A percentile compares a stretch with the other conserved stretches of the same genome.
Conservation (phyloP, 2,888 invertebrate species). For the Ormyrus nitidulus region DNA sequence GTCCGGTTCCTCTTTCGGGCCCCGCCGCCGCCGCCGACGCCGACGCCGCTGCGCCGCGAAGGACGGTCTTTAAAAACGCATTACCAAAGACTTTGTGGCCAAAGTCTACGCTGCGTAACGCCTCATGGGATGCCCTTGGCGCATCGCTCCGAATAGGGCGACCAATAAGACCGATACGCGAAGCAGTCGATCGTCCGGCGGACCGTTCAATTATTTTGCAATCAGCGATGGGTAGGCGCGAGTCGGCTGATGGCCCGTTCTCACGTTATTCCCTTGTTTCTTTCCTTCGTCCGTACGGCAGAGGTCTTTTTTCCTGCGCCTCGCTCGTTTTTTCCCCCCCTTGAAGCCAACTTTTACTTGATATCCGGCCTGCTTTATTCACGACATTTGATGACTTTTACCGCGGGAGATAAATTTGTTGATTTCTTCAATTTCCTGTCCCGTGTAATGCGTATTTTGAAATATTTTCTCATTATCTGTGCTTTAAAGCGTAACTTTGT, state of each 20-base stretch:
- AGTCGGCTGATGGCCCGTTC: slow-evolving; percentile 46
- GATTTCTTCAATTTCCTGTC: slow-evolving; percentile 36
- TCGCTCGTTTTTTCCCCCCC: not conserved
- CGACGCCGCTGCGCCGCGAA: slow-evolving; percentile 62
- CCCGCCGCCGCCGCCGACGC: slow-evolving; percentile 59
- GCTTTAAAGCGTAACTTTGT: slow-evolving; percentile 34
- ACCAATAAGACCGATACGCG: slow-evolving; percentile 72
- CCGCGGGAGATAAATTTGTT: slow-evolving; percentile 13
- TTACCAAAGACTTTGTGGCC: slow-evolving; percentile 63
- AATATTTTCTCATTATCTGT: slow-evolving; percentile 14
- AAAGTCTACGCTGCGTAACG: slow-evolving; percentile 46
- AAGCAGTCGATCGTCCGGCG: slow-evolving; percentile 67
- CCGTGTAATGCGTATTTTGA: slow-evolving; percentile 1
- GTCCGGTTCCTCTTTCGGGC: slow-evolving; percentile 58
- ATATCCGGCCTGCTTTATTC: slow-evolving; percentile 41
- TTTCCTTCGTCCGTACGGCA: not conserved
- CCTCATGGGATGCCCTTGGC: not conserved
- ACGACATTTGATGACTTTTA: slow-evolving; percentile 42
- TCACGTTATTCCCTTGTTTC: slow-evolving; percentile 57
- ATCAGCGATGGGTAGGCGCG: slow-evolving; percentile 63
- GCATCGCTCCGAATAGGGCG: slow-evolving; percentile 46
- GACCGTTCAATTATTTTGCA: slow-evolving; percentile 75
- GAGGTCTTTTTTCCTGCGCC: not conserved
- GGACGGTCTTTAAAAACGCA: slow-evolving; percentile 75
- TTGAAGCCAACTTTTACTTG: slow-evolving; percentile 4